Evolutionary conservation across 2,888 invertebrate species (phyloP), one percentile per base, ranked within the genome.

Genomic region (Eupithecia dodoneata): DNA sequence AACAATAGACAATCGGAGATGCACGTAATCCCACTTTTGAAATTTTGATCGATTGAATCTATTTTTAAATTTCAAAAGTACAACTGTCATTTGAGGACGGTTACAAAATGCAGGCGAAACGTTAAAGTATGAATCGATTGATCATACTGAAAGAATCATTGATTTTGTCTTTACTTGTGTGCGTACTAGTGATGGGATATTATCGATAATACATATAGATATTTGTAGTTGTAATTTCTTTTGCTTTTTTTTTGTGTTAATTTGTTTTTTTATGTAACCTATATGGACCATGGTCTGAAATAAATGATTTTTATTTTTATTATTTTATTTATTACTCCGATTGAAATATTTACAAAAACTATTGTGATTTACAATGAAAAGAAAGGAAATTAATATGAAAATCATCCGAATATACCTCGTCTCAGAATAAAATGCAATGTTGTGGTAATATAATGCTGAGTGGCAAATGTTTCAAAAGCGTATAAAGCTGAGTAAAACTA

Each of bases 51-150:
- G 90, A 91, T 91, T 86, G 85, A 85, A 84, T 82, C 87, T 85
- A 87, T 90, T 91, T 88, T 86, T 76, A 86, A 83, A 81, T 92
- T 91, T 86, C 91, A 88, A 88, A 92, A 92, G 85, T 85, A 83
- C 85, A 85, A 86, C 87, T 85, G 81, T 86, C 88, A 90, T 91
- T 91, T 92, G 90, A 85, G 82, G 83, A 83, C 85, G 86, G 47
- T 93, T 93, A 89, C 91, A 87, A 90, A 92, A 92, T 83, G 84
- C 59, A 59, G 18, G 9, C 18, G 3, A 59, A 59, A 18, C 6
- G 52, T 15, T 52, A 52, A 7, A 7, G 7, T 18, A 10, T 59
- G 59, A 55, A 87, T 93, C 30, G 30, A 30, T 30, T 30, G 30
- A 30, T 30, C 30, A 30, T 30, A 30, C 30, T 30, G 30, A 30